Percentiles rank a stretch among this genome's conserved stretches.
These are phyloP conservation scores for Drosophila bocqueti DNA, from an alignment of 1,140 invertebrate species.

Conservation along the genomic window DNA sequence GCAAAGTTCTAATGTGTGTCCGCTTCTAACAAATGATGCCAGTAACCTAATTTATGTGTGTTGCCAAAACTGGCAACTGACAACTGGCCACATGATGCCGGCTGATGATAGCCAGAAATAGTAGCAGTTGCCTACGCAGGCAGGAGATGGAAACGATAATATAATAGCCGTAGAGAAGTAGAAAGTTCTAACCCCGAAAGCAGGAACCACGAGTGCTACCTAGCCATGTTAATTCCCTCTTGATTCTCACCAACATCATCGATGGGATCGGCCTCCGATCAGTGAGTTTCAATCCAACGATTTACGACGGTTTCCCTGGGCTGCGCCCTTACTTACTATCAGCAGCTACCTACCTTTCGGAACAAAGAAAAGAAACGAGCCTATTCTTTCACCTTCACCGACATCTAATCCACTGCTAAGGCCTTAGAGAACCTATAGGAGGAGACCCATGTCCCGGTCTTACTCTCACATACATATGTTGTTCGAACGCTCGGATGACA, in stretches of 20 bases:
- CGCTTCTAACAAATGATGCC: conserved; percentile 50
- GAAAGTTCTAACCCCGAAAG: conserved; percentile 23
- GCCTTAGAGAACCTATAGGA: conserved; percentile 7
- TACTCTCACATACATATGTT: conserved; percentile 23
- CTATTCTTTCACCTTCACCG: conserved; percentile 59
- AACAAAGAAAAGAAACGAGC: conserved; percentile 52
- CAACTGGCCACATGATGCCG: conserved; percentile 43
- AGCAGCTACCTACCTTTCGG: conserved; percentile 54
- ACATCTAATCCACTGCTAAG: conserved; percentile 78
- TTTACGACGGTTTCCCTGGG: conserved; percentile 55
- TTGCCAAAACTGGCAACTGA: conserved; percentile 55
- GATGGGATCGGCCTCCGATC: conserved; percentile 19
- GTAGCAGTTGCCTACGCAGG: conserved; percentile 26
- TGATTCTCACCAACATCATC: conserved; percentile 35
- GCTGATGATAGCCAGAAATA: conserved; percentile 43
- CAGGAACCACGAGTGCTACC: neutral
- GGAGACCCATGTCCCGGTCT: conserved; percentile 10
- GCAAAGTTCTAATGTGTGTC: conserved; percentile 75
- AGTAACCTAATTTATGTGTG: conserved; percentile 69
- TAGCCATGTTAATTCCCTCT: conserved; percentile 61
- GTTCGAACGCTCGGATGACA: conserved; percentile 60
- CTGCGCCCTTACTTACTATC: conserved; percentile 10
- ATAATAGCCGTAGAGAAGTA: conserved; percentile 12
- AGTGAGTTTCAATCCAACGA: conserved; percentile 55
- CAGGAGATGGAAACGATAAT: conserved; percentile 26